Evolutionary conservation across 2,888 invertebrate species (phyloP).

Genomic region (Epirrhoe alternata): DNA sequence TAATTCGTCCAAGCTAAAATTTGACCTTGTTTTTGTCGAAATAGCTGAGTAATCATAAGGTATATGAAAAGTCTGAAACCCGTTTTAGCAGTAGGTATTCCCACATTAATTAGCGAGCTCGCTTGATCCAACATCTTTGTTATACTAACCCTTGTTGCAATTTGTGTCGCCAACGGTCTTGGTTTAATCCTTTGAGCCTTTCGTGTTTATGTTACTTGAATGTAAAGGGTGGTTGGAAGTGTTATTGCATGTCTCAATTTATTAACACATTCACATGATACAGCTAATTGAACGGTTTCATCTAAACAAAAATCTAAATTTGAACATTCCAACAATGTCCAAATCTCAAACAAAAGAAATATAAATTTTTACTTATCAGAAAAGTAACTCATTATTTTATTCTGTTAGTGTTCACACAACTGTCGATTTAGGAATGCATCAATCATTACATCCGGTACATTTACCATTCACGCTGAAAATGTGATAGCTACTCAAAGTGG

Average conservation of each 20-base stretch:
- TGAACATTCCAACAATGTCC: too few relatives aligned
- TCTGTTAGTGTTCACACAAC: too few relatives aligned
- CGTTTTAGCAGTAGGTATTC: constrained; percentile 11
- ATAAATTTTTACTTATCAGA: too few relatives aligned
- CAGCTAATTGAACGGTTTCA: background rate
- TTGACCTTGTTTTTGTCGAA: too few relatives aligned
- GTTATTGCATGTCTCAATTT: background rate
- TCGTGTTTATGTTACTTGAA: constrained; percentile 20
- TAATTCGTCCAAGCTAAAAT: too few relatives aligned
- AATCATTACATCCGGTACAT: too few relatives aligned
- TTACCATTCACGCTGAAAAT: too few relatives aligned
- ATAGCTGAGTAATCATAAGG: background rate
- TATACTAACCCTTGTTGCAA: constrained; percentile 27
- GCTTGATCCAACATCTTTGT: constrained; percentile 28
- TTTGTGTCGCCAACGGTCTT: constrained; percentile 28
- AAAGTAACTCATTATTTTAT: too few relatives aligned
- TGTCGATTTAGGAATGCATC: too few relatives aligned
- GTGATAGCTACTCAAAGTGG: too few relatives aligned
- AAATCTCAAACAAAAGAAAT: too few relatives aligned
- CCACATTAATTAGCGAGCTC: constrained; percentile 22
- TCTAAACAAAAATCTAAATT: background rate
- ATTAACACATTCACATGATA: background rate
- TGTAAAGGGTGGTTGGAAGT: constrained; percentile 9
- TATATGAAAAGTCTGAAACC: background rate
- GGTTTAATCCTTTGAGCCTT: constrained; percentile 28